phyloP scores from a whole-genome alignment of 2,797 vertebrate species.

The Lophius americanus region DNA sequence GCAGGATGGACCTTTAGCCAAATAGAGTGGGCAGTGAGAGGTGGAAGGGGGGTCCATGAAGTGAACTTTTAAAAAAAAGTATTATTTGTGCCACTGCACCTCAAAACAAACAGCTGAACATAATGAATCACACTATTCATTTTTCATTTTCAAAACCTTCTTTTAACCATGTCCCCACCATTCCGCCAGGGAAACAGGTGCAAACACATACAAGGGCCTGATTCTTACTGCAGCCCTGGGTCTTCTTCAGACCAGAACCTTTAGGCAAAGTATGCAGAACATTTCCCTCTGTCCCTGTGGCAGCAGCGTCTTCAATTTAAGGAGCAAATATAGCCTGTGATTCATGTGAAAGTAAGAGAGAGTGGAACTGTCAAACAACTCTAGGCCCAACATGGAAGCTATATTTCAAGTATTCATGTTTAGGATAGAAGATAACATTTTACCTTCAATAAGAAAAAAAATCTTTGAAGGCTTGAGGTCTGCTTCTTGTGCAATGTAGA shows the following conservation, averaged over 20 bases:
- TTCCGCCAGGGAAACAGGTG: conserved; percentile 76
- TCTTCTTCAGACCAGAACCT: conserved; percentile 58
- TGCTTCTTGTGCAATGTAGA: background rate
- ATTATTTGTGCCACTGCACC: background rate
- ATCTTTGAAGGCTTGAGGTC: background rate
- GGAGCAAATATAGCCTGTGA: conserved; percentile 67
- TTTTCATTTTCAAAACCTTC: conserved; percentile 43
- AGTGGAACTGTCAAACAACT: conserved; percentile 35
- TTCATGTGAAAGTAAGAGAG: conserved; percentile 57
- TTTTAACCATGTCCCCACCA: conserved; percentile 6
- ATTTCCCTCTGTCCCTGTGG: conserved; percentile 72
- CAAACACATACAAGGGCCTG: conserved; percentile 23
- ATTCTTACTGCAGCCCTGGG: conserved; percentile 31
- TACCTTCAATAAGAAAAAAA: background rate
- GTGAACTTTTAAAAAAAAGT: conserved; percentile 9
- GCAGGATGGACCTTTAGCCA: conserved; percentile 46
- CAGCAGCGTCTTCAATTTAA: conserved; percentile 64
- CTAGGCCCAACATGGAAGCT: background rate
- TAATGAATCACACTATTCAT: conserved; percentile 8
- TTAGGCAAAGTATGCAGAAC: conserved; percentile 71
- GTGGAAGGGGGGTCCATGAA: conserved; percentile 15
- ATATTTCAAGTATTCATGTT: background rate
- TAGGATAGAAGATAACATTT: conserved; percentile 8
- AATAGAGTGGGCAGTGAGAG: conserved; percentile 20
- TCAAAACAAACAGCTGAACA: conserved; percentile 22